Evolutionary conservation across 1,140 invertebrate genomes (phyloP).

Genomic region (Lepidurus arcticus): DNA sequence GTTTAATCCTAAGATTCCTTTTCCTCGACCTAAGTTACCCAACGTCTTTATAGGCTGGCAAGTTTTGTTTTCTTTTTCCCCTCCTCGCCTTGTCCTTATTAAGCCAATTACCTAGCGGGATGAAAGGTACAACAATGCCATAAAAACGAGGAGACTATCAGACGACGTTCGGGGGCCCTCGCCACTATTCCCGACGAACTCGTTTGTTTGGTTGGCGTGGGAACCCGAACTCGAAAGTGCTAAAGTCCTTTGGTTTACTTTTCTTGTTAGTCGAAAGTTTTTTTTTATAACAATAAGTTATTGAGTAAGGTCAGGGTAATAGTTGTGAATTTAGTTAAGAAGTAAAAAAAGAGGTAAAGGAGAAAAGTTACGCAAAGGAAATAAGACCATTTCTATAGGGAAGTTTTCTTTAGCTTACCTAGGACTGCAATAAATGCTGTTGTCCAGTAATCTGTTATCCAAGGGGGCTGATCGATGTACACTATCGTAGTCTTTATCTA

Average conservation of each 20-base stretch:
- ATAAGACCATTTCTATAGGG: neutral
- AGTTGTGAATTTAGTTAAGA: neutral
- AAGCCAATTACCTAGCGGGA: neutral
- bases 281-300: neutral
- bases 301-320: conserved; percentile 2
- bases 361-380: neutral
- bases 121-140: neutral
- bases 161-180: neutral
- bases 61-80: neutral
- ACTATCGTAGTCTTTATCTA: conserved; percentile 2
- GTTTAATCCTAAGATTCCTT: too few species aligned
- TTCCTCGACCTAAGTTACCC: too few species aligned
- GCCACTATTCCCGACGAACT: neutral
- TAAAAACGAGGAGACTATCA: neutral
- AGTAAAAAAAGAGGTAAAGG: neutral
- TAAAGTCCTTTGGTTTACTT: neutral
- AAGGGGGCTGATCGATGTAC: neutral
- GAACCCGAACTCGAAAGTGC: conserved; percentile 13
- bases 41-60: neutral
- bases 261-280: neutral
- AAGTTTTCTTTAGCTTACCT: neutral
- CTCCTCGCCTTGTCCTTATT: neutral
- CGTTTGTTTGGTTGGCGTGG: conserved; percentile 20
- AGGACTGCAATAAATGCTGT: conserved; percentile 12
- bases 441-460: conserved; percentile 4